Evolutionary conservation across 1,140 invertebrate species (phyloP).

Genomic region (Bombus pyrosoma): DNA sequence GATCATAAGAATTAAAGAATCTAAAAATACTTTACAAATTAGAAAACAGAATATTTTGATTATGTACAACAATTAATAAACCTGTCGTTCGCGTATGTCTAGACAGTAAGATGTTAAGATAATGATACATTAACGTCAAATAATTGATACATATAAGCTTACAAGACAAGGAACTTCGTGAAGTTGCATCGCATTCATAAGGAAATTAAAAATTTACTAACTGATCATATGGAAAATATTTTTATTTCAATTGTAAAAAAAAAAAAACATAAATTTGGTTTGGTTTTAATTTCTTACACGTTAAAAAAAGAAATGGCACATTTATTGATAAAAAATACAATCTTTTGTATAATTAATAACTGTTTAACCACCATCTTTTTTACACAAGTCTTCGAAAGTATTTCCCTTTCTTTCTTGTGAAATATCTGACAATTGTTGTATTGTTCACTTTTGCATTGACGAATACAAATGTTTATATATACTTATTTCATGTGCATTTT

Average conservation of each 20-base stretch:
- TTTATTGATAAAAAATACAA: conserved; percentile 23
- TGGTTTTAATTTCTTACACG: conserved; percentile 26
- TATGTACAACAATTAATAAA: conserved; percentile 80
- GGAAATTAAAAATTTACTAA: conserved; percentile 44
- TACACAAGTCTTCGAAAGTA: conserved; percentile 28
- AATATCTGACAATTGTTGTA: conserved; percentile 45
- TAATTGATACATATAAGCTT: conserved; percentile 61
- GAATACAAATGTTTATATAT: conserved; percentile 36
- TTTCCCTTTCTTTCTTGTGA: conserved; percentile 49
- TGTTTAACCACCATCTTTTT: conserved; percentile 30
- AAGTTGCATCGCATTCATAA: conserved; percentile 41
- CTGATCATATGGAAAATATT: conserved; percentile 12
- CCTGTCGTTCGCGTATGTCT: conserved; percentile 79
- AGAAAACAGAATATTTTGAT: conserved; percentile 81
- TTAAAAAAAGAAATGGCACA: conserved; percentile 27
- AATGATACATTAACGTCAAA: conserved; percentile 67
- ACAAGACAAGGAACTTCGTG: conserved; percentile 41
- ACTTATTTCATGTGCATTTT: conserved; percentile 25
- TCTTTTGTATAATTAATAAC: conserved; percentile 21
- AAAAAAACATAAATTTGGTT: background rate
- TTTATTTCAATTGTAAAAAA: conserved; percentile 41
- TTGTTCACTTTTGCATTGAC: conserved; percentile 56
- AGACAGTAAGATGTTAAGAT: conserved; percentile 75
- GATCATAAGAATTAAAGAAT: conserved; percentile 67
- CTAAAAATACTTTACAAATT: conserved; percentile 77